phyloP scores from a whole-genome alignment of 2,888 invertebrate species.

The Tanypteryx hageni region DNA sequence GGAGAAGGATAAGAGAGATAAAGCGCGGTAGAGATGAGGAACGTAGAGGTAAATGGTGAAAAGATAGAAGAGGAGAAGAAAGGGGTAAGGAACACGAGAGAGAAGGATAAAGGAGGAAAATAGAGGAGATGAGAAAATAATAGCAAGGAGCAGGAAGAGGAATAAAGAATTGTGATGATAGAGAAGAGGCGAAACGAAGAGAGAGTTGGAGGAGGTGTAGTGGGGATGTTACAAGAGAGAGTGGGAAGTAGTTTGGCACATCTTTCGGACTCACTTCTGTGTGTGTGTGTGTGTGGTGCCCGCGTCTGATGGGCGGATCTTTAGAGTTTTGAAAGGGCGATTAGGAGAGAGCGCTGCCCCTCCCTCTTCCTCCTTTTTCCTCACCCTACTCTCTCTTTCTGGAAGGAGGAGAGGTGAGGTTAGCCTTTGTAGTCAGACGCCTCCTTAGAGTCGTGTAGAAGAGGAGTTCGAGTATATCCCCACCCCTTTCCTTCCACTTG shows the following conservation, averaged over 20 bases:
- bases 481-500: not conserved
- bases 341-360: not conserved
- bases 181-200: not conserved
- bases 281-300: not conserved
- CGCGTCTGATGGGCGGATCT: not conserved
- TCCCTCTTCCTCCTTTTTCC: not conserved
- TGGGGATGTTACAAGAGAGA: not conserved
- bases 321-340: constrained; percentile 19
- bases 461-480: not conserved
- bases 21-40: no score
- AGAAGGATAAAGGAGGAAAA: not conserved
- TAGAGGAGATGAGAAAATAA: not conserved
- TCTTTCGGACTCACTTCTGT: constrained; percentile 2
- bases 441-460: not conserved
- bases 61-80: not conserved
- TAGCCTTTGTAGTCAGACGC: not conserved
- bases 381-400: no score
- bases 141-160: not conserved
- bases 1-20: no score
- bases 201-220: not conserved
- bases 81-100: not conserved
- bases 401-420: not conserved
- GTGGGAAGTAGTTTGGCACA: constrained; percentile 2
- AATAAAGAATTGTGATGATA: not conserved
- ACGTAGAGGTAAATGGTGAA: no score